Conservation (phyloP, 2,797 vertebrate genomes). For the Lagocephalus sceleratus region DNA sequence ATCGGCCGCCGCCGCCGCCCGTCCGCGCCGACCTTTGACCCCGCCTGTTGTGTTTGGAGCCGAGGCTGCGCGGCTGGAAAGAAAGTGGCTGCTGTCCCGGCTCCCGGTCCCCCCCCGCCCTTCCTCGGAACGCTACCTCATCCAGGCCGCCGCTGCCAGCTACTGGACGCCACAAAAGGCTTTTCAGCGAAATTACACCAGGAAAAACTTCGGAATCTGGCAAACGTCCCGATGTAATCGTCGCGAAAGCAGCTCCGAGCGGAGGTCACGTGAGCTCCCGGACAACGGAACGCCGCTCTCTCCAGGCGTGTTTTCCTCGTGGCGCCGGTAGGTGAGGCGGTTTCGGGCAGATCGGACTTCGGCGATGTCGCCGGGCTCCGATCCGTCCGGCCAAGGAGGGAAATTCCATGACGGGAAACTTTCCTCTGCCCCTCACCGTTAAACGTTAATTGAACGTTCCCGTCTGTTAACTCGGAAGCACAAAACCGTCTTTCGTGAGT, state of each 20-base stretch:
- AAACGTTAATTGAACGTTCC: too few relatives aligned
- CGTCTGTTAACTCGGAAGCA: too few relatives aligned
- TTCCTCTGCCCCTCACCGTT: too few relatives aligned
- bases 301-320: too few relatives aligned
- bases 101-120: conserved; percentile 51
- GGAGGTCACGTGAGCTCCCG: too few relatives aligned
- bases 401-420: too few relatives aligned
- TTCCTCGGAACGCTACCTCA: conserved; percentile 58
- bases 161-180: background rate
- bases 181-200: background rate
- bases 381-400: too few relatives aligned
- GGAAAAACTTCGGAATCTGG: background rate
- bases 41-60: conserved; percentile 7
- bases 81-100: conserved; percentile 53
- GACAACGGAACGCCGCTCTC: too few relatives aligned
- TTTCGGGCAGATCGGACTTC: too few relatives aligned
- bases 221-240: background rate
- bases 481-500: conserved; percentile 3
- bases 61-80: conserved; percentile 23
- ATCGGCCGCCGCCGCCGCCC: conserved; percentile 49
- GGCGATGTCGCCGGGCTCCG: too few relatives aligned
- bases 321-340: too few relatives aligned
- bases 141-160: conserved; percentile 48
- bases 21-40: conserved; percentile 45
- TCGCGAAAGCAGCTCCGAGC: background rate